Percentiles rank a stretch among this genome's conserved stretches.
Evolutionary conservation across 2,888 invertebrate genomes (phyloP).

Genomic region (Tenthredo amoena): DNA sequence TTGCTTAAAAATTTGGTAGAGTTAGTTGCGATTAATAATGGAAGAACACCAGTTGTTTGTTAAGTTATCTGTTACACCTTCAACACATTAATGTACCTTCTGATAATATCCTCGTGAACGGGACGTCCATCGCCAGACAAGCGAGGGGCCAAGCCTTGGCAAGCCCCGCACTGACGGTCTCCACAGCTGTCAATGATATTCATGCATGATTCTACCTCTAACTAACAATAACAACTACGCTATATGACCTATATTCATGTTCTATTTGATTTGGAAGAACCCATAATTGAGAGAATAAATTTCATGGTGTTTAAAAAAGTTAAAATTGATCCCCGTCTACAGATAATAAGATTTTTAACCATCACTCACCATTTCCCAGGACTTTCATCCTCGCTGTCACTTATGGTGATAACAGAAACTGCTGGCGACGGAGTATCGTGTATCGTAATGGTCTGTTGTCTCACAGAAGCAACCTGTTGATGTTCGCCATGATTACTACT

Average conservation of each 20-base stretch:
- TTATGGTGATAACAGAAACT: slow-evolving; percentile 96
- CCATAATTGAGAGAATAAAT: not conserved
- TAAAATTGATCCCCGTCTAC: slow-evolving; percentile 51
- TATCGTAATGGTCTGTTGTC: slow-evolving; percentile 95
- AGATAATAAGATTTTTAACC: not conserved
- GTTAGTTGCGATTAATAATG: slow-evolving; percentile 51
- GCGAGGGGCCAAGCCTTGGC: slow-evolving; percentile 75
- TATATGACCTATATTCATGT: not conserved
- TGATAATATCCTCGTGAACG: slow-evolving; percentile 74
- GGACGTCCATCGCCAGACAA: slow-evolving; percentile 74
- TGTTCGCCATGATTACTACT: slow-evolving; percentile 72
- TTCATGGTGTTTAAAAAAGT: not conserved
- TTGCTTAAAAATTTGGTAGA: not conserved
- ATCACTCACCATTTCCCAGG: slow-evolving; percentile 77
- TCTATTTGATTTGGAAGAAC: not conserved
- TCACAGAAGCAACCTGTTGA: slow-evolving; percentile 75
- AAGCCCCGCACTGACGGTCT: slow-evolving; percentile 75
- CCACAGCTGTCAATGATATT: slow-evolving; percentile 75
- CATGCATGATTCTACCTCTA: slow-evolving; percentile 70
- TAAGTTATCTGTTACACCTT: slow-evolving; percentile 32
- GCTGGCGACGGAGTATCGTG: slow-evolving; percentile 97
- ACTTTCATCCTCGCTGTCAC: slow-evolving; percentile 95
- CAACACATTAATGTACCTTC: slow-evolving; percentile 71
- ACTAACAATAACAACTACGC: not conserved
- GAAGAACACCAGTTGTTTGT: not conserved